Base-by-base conservation (phyloP, 2,888 invertebrate genomes). In the Conomelus anceps region DNA sequence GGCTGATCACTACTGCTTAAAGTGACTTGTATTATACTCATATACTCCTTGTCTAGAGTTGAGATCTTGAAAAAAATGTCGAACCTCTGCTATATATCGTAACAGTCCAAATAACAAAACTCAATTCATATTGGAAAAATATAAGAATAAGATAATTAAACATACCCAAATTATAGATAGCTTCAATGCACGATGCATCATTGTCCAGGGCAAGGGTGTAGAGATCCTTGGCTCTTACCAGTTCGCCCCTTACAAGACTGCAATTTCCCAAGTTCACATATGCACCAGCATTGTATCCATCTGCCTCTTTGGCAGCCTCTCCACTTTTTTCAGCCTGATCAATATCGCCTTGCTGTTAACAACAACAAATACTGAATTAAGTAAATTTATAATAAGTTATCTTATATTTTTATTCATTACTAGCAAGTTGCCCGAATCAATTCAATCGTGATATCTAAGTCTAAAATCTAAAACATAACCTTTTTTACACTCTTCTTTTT, bases 211-310 rank as follows among this genome's bases (percentile, higher is more conserved):
- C 98, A 91, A 96, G 96, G 89, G 95, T 94, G 91, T 97, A 96
- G 92, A 96, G 95, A 91, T 96, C 95, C 90, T 95, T 94, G 0
- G 97, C 97, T 92, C 95, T 95, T 90, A 96, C 96, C 86, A 95
- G 94, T 91, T 97, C 96, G 23, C 95, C 95, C 92, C 95, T 95
- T 85, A 95, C 94, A 92, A 96, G 96, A 90, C 96, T 95, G 91
- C 97, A 96, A 91, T 97, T 97, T 7, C 98, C 97, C 92, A 97
- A 95, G 94, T 98, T 98, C 3, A 98, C 97, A 92, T 96, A 95
- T 7, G 97, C 98, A 92, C 96, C 95, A 0, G 97, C 95, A 93
- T 96, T 98, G 92, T 96, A 97, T 90, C 95, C 95, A 92, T 97
- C 97, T 11, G 96, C 95, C 91, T 95, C 95, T 91, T 97, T 95